Base-by-base conservation (phyloP, 2,888 invertebrate species). In the Clivina fossor region DNA sequence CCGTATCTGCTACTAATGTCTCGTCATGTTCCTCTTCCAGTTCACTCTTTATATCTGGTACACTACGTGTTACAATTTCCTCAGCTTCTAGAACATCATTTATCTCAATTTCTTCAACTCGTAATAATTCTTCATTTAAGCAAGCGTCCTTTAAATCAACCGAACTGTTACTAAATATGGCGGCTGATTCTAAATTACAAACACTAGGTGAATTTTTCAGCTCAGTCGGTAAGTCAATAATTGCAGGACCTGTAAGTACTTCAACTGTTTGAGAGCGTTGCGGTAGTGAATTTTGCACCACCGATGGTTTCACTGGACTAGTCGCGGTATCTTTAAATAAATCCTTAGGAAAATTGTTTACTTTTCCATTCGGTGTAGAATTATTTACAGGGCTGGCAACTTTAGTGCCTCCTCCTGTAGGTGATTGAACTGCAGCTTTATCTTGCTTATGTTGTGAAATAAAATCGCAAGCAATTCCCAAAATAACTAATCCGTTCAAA, bases 381-480 rank as follows among this genome's bases (percentile, higher is more conserved):
- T 66, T 67, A 20, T 60, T 63, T 8, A 62, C 65, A 2, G 66
- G 66, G n/a, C 15, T 33, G 8, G 33, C 13, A n/a, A n/a, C n/a
- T n/a, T n/a, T n/a, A n/a, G n/a, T n/a, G n/a, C n/a, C n/a, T n/a
- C n/a, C n/a, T n/a, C n/a, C n/a, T 18, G 74, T 75, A 58, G 75
- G 77, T 1, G 81, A 80, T 58, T 68, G 75, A 5, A 63, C 60
- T 13, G 64, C 64, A 11, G 68, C 66, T 50, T 71, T 71, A 70
- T 81, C 64, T 76, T 80, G 63, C 69, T 76, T 71, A 68, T 90
- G 88, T 61, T 85, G 82, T 32, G 86, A 78, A 66, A 97, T 95
- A 60, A 94, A 78, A 66, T 90, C 86, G 66, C 93, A 93, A 0
- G 96, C 95, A 71, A 87, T 88, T 2, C 96, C 96, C 59, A 98